These are phyloP conservation scores for Geotrupes spiniger DNA, from an alignment of 2,888 invertebrate species.

Conservation along the genomic window DNA sequence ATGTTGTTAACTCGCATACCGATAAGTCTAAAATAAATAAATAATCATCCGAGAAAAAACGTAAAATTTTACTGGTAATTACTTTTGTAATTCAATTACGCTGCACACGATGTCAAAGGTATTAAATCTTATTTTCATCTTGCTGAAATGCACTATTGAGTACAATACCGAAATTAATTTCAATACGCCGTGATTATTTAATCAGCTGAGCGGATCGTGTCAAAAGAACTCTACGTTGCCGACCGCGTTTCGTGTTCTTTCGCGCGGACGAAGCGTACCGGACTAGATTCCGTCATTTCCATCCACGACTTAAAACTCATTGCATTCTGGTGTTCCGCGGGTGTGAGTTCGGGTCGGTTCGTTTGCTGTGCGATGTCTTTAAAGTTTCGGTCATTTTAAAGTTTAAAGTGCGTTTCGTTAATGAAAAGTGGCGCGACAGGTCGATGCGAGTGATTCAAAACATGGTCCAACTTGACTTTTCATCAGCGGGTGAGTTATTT, in stretches of 20 bases:
- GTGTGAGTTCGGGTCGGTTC: slow-evolving; percentile 22
- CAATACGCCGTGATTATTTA: neutral
- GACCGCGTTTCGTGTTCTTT: too few species aligned
- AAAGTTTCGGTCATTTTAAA: slow-evolving; percentile 14
- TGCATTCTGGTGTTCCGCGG: slow-evolving; percentile 26
- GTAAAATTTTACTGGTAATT: slow-evolving; percentile 34
- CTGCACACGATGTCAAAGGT: slow-evolving; percentile 90
- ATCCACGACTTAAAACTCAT: slow-evolving; percentile 9
- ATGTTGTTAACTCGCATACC: slow-evolving; percentile 96
- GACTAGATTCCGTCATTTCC: too few species aligned
- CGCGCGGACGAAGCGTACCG: too few species aligned
- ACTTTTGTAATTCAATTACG: slow-evolving; percentile 84
- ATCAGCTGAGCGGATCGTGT: neutral
- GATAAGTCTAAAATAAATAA: slow-evolving; percentile 60
- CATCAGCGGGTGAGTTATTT: slow-evolving; percentile 40
- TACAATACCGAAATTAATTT: slow-evolving; percentile 8
- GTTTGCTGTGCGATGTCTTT: slow-evolving; percentile 20
- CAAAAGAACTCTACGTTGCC: neutral
- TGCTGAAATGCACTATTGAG: slow-evolving; percentile 24
- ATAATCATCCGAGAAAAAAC: slow-evolving; percentile 1
- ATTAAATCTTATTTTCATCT: slow-evolving; percentile 92
- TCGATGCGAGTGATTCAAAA: slow-evolving; percentile 29
- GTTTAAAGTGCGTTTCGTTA: slow-evolving; percentile 35
- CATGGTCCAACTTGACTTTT: slow-evolving; percentile 46
- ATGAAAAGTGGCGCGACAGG: slow-evolving; percentile 40